Evolutionary conservation across 2,113 vertebrate species (phyloP).

Genomic region (Rhagologus leucostigma): DNA sequence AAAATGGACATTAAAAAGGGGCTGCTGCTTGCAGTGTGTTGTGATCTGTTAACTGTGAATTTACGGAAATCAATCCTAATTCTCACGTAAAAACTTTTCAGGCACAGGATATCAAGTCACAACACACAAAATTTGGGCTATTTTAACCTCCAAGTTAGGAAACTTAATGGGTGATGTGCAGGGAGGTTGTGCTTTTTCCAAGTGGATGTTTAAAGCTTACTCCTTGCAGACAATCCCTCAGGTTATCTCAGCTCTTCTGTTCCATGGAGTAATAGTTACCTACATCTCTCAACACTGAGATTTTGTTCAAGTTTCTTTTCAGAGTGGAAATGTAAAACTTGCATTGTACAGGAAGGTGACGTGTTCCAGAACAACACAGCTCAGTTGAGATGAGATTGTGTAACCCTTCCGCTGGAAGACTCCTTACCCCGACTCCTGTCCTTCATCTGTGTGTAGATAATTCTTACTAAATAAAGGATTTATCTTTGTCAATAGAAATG

Average conservation of each 20-base stretch:
- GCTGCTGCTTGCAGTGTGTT: background rate
- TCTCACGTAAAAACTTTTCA: background rate
- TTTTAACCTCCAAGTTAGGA: background rate
- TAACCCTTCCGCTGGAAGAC: constrained; percentile 1
- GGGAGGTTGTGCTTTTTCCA: background rate
- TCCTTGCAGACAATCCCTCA: background rate
- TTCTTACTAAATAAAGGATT: constrained; percentile 62
- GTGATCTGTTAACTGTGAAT: background rate
- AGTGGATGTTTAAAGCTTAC: background rate
- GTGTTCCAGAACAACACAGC: background rate
- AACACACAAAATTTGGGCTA: background rate
- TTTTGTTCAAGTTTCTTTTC: constrained; percentile 1
- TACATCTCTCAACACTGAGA: background rate
- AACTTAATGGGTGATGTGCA: background rate
- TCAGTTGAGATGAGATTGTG: background rate
- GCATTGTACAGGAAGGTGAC: background rate
- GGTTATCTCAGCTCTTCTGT: background rate
- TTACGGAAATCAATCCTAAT: background rate
- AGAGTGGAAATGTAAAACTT: background rate
- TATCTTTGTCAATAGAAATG: constrained; percentile 60
- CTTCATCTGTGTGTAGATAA: constrained; percentile 40
- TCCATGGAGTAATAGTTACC: background rate
- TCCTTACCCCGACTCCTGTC: background rate
- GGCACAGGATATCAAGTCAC: background rate
- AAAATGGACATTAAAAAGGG: background rate